Base-by-base conservation (phyloP, 1,140 invertebrate species). In the Chlorops oryzae region DNA sequence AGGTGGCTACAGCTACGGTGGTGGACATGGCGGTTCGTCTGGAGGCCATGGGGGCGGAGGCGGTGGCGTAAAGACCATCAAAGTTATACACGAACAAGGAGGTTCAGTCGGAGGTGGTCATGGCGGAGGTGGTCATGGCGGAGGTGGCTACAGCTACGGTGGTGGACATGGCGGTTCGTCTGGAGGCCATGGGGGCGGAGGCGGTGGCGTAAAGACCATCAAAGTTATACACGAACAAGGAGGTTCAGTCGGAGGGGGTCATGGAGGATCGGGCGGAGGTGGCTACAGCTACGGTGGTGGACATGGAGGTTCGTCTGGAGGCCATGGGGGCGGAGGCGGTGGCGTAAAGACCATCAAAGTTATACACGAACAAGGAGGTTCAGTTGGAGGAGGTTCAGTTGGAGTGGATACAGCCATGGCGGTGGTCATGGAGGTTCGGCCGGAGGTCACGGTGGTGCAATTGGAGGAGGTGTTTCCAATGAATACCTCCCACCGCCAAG, bases 61-160 rank as follows among this genome's bases (percentile, higher is more conserved):
- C 22, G 51, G 57, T 27, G 57, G 62, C 18, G 57, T 68, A 2
- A 67, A 68, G 35, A 63, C 56, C 17, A 59, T 68, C 15, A 63
- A 65, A 43, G 65, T 68, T 6, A 68, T 68, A 43, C 65, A 68
- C 6, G 56, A 68, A 46, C 62, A 68, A 41, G 56, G 54, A 32
- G 49, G 38, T 2, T 52, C 53, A 17, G 48, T 41, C 18, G 54
- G 51, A 34, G 48, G 48, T 17, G n/a, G n/a, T n/a, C 39, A 27
- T 17, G 45, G 52, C n/a, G n/a, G n/a, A n/a, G 50, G 51, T 2
- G 55, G 47, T 17, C 40, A 51, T 10, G 49, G 44, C 9, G 34
- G n/a, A n/a, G 42, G 42, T 17, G 38, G 41, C 5, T 45, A 50
- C 23, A 52, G 59, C 6, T 49, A 20, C 22, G 38, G 38, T 40